Percentiles rank a stretch among this genome's conserved stretches.
Evolutionary conservation across 2,797 vertebrate genomes (phyloP).

Genomic region (Furcifer pardalis): DNA sequence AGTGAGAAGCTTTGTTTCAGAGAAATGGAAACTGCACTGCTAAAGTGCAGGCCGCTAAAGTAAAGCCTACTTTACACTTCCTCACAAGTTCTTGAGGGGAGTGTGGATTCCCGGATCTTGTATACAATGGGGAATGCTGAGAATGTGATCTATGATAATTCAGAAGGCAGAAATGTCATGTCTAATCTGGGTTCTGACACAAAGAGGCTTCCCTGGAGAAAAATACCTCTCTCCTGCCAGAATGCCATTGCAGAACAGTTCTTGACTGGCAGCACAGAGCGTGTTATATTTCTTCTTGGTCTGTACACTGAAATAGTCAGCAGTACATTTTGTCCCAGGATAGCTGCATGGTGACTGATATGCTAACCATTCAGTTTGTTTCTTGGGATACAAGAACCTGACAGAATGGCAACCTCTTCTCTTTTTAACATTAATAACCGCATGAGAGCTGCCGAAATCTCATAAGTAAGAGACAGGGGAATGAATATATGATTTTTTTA

Average conservation of each 20-base stretch:
- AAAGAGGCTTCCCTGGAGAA: slow-evolving; percentile 43
- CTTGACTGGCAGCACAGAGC: slow-evolving; percentile 53
- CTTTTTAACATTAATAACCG: background rate
- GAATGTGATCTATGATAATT: slow-evolving; percentile 22
- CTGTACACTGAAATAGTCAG: slow-evolving; percentile 37
- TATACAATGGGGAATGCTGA: slow-evolving; percentile 9
- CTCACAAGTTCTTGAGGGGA: background rate
- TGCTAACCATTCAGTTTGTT: slow-evolving; percentile 44
- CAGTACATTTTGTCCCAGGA: slow-evolving; percentile 25
- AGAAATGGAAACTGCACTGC: background rate
- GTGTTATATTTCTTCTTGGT: slow-evolving; percentile 51
- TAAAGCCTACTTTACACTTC: background rate
- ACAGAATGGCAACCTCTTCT: slow-evolving; percentile 34
- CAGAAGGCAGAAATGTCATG: slow-evolving; percentile 15
- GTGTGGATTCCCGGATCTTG: background rate
- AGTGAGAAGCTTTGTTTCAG: background rate
- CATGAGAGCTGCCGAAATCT: background rate
- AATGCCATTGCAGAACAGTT: background rate
- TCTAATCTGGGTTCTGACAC: slow-evolving; percentile 20
- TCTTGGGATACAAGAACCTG: slow-evolving; percentile 51
- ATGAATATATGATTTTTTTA: background rate
- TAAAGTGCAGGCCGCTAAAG: background rate
- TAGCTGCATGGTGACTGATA: slow-evolving; percentile 19
- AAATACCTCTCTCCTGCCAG: slow-evolving; percentile 41
- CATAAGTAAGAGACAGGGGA: background rate